Evolutionary conservation across 1,140 invertebrate species (phyloP).

Genomic region (Macrocentrus cingulum): DNA sequence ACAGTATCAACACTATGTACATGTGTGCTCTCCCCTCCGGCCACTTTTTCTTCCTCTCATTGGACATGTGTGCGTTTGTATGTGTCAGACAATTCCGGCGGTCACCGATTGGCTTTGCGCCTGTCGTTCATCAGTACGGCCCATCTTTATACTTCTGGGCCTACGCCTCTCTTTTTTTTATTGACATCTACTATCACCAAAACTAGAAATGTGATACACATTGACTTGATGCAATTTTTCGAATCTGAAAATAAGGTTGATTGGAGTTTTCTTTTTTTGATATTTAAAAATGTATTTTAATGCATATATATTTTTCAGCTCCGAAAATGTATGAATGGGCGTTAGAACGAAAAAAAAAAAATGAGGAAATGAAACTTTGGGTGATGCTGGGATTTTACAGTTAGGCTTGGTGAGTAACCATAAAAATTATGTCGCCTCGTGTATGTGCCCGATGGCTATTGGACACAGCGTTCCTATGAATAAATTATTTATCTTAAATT

Average conservation of each 20-base stretch:
- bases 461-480: conserved; percentile 25
- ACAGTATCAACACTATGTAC: neutral
- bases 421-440: conserved; percentile 25
- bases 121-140: too few relatives aligned
- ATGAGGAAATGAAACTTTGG: neutral
- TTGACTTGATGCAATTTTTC: too few relatives aligned
- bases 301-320: too few relatives aligned
- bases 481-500: conserved; percentile 33
- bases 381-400: conserved; percentile 32
- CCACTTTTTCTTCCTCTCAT: conserved; percentile 4
- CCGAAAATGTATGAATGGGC: too few relatives aligned
- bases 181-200: neutral
- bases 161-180: neutral
- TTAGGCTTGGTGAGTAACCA: conserved; percentile 22
- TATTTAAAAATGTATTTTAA: too few relatives aligned
- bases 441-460: conserved; percentile 21
- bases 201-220: too few relatives aligned
- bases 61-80: neutral
- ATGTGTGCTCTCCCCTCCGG: conserved; percentile 2
- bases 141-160: neutral
- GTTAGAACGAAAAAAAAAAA: neutral
- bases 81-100: conserved; percentile 2
- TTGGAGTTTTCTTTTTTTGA: too few relatives aligned
- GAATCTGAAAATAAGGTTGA: too few relatives aligned
- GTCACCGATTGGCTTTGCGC: neutral